phyloP scores from a whole-genome alignment of 2,797 vertebrate species.

The Valencia hispanica region DNA sequence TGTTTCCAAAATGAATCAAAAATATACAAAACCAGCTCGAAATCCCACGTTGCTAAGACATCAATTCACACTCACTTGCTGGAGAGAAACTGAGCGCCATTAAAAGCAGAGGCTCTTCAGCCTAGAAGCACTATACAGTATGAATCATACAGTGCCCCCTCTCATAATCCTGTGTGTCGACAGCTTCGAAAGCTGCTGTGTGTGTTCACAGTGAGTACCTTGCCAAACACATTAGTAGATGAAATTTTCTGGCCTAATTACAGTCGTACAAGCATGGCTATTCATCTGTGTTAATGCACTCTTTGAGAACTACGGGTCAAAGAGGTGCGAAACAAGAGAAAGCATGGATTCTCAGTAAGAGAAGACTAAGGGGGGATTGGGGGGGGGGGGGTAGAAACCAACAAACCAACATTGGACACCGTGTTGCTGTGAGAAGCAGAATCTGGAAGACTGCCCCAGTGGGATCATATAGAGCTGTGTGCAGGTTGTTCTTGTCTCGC shows the following conservation, averaged over 20 bases:
- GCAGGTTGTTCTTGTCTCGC: slow-evolving; percentile 81
- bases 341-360: slow-evolving; percentile 42
- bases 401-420: slow-evolving; percentile 24
- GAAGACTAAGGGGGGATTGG: neutral
- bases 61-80: slow-evolving; percentile 32
- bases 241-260: slow-evolving; percentile 68
- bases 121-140: slow-evolving; percentile 34
- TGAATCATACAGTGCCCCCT: slow-evolving; percentile 52
- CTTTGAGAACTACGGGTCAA: slow-evolving; percentile 52
- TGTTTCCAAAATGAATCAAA: slow-evolving; percentile 17
- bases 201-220: slow-evolving; percentile 46
- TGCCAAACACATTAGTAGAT: slow-evolving; percentile 70
- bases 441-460: slow-evolving; percentile 81
- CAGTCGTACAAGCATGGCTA: slow-evolving; percentile 44
- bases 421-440: slow-evolving; percentile 26
- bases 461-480: slow-evolving; percentile 83
- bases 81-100: slow-evolving; percentile 46
- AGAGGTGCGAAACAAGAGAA: slow-evolving; percentile 52
- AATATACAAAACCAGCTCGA: slow-evolving; percentile 31
- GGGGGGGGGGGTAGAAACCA: slow-evolving; percentile 9
- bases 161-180: slow-evolving; percentile 48
- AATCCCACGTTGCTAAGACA: slow-evolving; percentile 44
- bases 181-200: slow-evolving; percentile 42
- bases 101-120: slow-evolving; percentile 58
- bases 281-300: slow-evolving; percentile 69